Conservation (phyloP, 2,797 vertebrate genomes). For the Acipenser oxyrinchus region DNA sequence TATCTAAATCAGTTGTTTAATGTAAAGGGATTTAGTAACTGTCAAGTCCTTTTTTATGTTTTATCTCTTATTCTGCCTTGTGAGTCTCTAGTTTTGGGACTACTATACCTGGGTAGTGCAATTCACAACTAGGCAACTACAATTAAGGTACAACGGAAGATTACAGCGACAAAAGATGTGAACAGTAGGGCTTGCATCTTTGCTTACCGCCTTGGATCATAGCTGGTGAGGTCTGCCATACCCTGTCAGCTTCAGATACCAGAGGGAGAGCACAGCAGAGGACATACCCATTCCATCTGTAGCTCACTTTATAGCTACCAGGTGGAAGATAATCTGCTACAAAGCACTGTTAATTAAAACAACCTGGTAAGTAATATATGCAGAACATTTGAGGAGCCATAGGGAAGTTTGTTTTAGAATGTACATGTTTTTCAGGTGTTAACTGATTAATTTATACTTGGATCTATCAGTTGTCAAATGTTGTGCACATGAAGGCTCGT, state of each 20-base stretch:
- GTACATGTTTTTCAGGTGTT: neutral
- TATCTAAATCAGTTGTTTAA: too few relatives aligned
- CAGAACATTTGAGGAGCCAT: neutral
- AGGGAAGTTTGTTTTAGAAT: neutral
- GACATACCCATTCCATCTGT: slow-evolving; percentile 60
- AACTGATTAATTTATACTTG: neutral
- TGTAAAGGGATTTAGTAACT: too few relatives aligned
- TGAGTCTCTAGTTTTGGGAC: too few relatives aligned
- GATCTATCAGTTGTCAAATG: neutral
- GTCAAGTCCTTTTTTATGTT: too few relatives aligned
- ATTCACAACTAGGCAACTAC: too few relatives aligned
- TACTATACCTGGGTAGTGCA: too few relatives aligned
- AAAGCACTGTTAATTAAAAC: neutral
- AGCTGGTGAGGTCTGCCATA: slow-evolving; percentile 53
- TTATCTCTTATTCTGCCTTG: too few relatives aligned
- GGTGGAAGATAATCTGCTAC: slow-evolving; percentile 41
- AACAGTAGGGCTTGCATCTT: neutral
- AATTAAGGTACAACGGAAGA: too few relatives aligned
- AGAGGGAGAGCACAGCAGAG: slow-evolving; percentile 62
- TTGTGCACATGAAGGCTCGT: too few relatives aligned
- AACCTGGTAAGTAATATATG: too few relatives aligned
- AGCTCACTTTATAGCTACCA: slow-evolving; percentile 34
- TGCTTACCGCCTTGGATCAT: slow-evolving; percentile 48
- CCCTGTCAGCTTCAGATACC: slow-evolving; percentile 54
- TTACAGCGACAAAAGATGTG: too few relatives aligned